These are phyloP conservation scores for Acropternis orthonyx DNA, from an alignment of 2,797 vertebrate genomes.

Conservation along the genomic window DNA sequence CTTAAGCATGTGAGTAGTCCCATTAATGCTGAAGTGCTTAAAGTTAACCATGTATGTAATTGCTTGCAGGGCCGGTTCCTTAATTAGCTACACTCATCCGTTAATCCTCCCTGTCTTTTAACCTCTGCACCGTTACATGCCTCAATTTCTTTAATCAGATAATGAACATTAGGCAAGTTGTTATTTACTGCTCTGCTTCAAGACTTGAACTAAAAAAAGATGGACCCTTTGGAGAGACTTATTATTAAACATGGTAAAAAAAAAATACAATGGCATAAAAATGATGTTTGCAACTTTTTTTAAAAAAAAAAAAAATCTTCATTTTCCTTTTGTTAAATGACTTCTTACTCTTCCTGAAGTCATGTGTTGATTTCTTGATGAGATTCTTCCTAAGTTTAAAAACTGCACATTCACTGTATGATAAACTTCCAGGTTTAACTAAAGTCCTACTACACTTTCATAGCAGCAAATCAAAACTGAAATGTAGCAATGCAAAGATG, in stretches of 20 bases:
- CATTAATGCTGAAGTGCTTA: constrained; percentile 37
- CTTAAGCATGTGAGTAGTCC: constrained; percentile 8
- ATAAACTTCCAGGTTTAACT: background rate
- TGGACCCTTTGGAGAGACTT: background rate
- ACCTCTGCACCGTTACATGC: constrained; percentile 41
- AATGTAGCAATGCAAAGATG: background rate
- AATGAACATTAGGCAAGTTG: constrained; percentile 14
- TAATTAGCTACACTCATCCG: constrained; percentile 57
- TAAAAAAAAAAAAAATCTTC: background rate
- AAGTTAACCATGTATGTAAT: constrained; percentile 55
- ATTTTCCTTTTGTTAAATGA: background rate
- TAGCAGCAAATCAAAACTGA: background rate
- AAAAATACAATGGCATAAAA: background rate
- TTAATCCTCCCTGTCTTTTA: constrained; percentile 54
- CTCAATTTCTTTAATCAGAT: constrained; percentile 58
- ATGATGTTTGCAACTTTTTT: background rate
- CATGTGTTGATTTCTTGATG: background rate
- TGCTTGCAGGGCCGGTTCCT: constrained; percentile 45
- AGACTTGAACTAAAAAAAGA: background rate
- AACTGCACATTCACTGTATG: background rate
- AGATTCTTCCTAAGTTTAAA: background rate
- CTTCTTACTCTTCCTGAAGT: background rate
- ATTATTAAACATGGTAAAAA: background rate
- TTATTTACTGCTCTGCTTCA: constrained; percentile 22
- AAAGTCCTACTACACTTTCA: background rate